phyloP scores from a whole-genome alignment of 2,888 invertebrate species.

The Heliconius sara region DNA sequence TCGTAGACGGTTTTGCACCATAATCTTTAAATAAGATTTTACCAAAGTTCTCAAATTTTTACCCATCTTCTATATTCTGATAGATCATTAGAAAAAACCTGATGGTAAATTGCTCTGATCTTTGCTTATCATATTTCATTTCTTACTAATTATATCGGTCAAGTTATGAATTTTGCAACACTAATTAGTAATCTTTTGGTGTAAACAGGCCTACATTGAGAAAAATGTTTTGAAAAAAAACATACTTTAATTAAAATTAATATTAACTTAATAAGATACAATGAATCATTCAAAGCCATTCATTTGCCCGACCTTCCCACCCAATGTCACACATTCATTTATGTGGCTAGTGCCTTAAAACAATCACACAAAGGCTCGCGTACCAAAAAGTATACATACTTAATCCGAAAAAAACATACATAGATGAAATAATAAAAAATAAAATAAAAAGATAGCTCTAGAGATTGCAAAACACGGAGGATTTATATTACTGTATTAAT shows the following conservation, averaged over 20 bases:
- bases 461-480: conserved; percentile 56
- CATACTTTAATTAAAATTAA: background rate
- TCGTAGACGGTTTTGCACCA: background rate
- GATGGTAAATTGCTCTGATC: background rate
- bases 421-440: background rate
- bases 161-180: no score
- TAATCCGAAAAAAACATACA: conserved; percentile 15
- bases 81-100: background rate
- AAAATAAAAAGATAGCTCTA: background rate
- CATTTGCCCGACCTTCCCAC: background rate
- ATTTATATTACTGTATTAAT: conserved; percentile 56
- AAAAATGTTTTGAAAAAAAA: background rate
- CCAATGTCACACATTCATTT: background rate
- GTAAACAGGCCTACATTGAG: background rate
- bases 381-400: background rate
- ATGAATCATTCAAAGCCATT: background rate
- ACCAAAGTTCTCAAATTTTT: background rate
- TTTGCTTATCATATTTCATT: background rate
- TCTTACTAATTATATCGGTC: no score
- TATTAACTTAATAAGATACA: background rate
- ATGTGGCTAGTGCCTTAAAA: background rate
- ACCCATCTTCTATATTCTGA: background rate
- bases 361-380: background rate
- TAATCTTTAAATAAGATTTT: background rate
- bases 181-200: background rate